Evolutionary conservation across 2,797 vertebrate species (phyloP).

Genomic region (Vultur gryphus): DNA sequence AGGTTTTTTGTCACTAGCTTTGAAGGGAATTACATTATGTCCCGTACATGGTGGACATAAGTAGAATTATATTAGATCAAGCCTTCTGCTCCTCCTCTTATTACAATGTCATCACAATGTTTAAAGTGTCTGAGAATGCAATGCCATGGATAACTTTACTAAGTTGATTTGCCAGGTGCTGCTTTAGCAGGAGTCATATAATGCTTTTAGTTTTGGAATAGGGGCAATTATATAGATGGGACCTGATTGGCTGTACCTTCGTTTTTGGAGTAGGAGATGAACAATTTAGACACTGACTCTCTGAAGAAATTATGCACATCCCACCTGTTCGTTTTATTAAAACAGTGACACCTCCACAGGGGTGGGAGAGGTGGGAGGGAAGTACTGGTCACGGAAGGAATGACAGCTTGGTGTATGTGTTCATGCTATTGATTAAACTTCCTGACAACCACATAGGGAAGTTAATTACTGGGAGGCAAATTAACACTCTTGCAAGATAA

Average conservation of each 20-base stretch:
- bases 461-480: slow-evolving; percentile 69
- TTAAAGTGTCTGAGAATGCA: slow-evolving; percentile 36
- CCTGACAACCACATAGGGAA: slow-evolving; percentile 63
- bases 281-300: slow-evolving; percentile 38
- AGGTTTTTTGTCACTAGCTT: slow-evolving; percentile 39
- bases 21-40: slow-evolving; percentile 39
- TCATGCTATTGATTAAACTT: slow-evolving; percentile 67
- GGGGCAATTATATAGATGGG: slow-evolving; percentile 30
- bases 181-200: slow-evolving; percentile 55
- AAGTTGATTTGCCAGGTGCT: slow-evolving; percentile 71
- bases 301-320: not conserved
- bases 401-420: slow-evolving; percentile 35
- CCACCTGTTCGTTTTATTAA: slow-evolving; percentile 64
- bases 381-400: not conserved
- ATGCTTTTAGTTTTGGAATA: slow-evolving; percentile 66
- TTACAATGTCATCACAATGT: slow-evolving; percentile 59
- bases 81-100: slow-evolving; percentile 58
- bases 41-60: slow-evolving; percentile 12
- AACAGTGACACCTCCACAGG: slow-evolving; percentile 48
- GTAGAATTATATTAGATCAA: slow-evolving; percentile 62
- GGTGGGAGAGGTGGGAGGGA: not conserved
- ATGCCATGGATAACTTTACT: slow-evolving; percentile 27
- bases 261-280: slow-evolving; percentile 27
- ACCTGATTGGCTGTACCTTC: slow-evolving; percentile 22
- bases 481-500: slow-evolving; percentile 72